phyloP scores from a whole-genome alignment of 2,113 vertebrate genomes.

The Callipepla californica region DNA sequence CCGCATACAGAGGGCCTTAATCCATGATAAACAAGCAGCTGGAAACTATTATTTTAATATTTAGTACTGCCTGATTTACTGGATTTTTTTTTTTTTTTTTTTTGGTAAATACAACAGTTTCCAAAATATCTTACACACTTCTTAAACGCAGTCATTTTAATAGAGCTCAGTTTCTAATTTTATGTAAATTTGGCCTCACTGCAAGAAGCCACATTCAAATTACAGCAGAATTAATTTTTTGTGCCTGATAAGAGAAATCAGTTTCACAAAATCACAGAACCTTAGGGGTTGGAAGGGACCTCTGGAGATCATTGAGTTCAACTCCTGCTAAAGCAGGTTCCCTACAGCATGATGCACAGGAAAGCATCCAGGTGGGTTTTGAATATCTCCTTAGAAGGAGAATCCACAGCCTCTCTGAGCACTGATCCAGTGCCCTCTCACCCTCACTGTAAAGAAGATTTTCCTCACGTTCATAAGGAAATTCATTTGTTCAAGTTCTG shows the following conservation, averaged over 20 bases:
- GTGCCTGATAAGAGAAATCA: not conserved
- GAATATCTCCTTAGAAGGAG: too few relatives aligned
- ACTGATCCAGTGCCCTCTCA: too few relatives aligned
- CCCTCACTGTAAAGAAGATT: too few relatives aligned
- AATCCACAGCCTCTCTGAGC: too few relatives aligned
- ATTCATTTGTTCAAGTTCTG: too few relatives aligned
- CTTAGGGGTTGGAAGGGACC: too few relatives aligned
- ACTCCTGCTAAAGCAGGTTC: too few relatives aligned
- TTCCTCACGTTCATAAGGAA: too few relatives aligned
- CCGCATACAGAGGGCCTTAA: not conserved
- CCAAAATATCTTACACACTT: not conserved
- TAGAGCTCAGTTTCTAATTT: conserved; percentile 1
- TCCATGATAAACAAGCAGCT: not conserved
- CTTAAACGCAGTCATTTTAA: conserved; percentile 25
- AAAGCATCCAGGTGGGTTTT: too few relatives aligned
- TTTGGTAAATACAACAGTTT: not conserved
- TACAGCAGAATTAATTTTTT: not conserved
- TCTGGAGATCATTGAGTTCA: too few relatives aligned
- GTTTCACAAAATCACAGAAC: not conserved
- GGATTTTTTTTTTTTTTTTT: not conserved
- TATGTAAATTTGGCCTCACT: not conserved
- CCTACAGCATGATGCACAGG: too few relatives aligned
- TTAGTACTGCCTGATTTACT: conserved; percentile 7
- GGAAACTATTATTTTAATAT: not conserved
- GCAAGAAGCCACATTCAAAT: not conserved